Percentiles rank a stretch among this genome's conserved stretches.
Conservation (phyloP, 2,888 invertebrate genomes). For the Trichogramma evanescens region DNA sequence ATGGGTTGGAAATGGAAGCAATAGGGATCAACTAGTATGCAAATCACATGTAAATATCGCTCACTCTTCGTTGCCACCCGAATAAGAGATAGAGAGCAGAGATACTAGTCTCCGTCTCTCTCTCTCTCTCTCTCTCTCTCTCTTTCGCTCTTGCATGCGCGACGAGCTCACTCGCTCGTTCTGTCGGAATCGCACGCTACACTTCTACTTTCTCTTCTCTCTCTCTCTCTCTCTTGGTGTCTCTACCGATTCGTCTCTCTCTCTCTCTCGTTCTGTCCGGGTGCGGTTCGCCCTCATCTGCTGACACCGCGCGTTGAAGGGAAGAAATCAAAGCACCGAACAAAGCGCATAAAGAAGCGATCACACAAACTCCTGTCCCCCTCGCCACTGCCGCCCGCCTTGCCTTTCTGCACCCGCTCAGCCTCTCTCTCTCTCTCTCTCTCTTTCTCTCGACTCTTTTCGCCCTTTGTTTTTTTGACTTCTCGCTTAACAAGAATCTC, state of each 20-base stretch:
- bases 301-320: slow-evolving; percentile 24
- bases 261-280: slow-evolving; percentile 23
- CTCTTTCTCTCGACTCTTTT: no score
- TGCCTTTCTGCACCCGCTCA: neutral
- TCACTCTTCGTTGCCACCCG: slow-evolving; percentile 37
- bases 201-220: slow-evolving; percentile 20
- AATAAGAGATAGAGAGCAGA: slow-evolving; percentile 28
- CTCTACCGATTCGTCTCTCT: slow-evolving; percentile 22
- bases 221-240: slow-evolving; percentile 13
- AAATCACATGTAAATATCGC: slow-evolving; percentile 49
- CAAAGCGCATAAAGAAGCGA: slow-evolving; percentile 40
- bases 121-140: slow-evolving; percentile 28
- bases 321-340: slow-evolving; percentile 45
- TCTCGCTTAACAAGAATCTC: neutral
- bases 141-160: slow-evolving; percentile 6
- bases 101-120: slow-evolving; percentile 28
- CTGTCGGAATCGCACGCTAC: slow-evolving; percentile 2
- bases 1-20: slow-evolving; percentile 47
- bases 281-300: neutral
- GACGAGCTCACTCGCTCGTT: slow-evolving; percentile 19
- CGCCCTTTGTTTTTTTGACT: no score
- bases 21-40: slow-evolving; percentile 50
- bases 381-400: slow-evolving; percentile 21
- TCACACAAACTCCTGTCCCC: slow-evolving; percentile 31
- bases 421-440: neutral